Conservation (phyloP, 2,797 vertebrate species). For the Peromyscus melanophrys region DNA sequence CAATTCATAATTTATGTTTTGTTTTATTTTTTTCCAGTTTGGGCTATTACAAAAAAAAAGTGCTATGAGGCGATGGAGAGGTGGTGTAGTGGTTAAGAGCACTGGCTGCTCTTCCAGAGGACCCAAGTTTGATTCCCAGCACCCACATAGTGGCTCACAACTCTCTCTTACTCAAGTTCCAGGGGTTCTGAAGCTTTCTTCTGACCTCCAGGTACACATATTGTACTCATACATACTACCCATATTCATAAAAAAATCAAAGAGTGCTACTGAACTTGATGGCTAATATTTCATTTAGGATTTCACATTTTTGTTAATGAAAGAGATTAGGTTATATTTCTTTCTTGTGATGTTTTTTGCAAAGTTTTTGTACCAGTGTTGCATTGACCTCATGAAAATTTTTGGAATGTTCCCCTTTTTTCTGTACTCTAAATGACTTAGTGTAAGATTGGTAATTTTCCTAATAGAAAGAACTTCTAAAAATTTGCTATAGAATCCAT, state of each 20-base stretch:
- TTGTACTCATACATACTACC: background rate
- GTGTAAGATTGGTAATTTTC: background rate
- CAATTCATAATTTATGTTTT: background rate
- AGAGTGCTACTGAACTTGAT: background rate
- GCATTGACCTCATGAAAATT: conserved; percentile 8
- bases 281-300: conserved; percentile 25
- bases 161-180: background rate
- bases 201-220: background rate
- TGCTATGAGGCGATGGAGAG: background rate
- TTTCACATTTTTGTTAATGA: conserved; percentile 31
- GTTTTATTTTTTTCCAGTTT: background rate
- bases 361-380: conserved; percentile 24
- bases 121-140: background rate
- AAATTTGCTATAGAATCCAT: background rate
- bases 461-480: conserved; percentile 36
- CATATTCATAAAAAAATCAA: background rate
- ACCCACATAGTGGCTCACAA: background rate
- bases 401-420: background rate
- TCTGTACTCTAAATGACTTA: conserved; percentile 15
- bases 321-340: background rate
- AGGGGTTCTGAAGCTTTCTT: background rate
- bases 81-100: background rate
- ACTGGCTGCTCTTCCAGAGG: background rate
- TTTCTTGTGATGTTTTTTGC: background rate
- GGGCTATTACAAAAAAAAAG: background rate